These are phyloP conservation scores for Lagopus muta DNA, from an alignment of 2,113 vertebrate species.

Conservation along the genomic window DNA sequence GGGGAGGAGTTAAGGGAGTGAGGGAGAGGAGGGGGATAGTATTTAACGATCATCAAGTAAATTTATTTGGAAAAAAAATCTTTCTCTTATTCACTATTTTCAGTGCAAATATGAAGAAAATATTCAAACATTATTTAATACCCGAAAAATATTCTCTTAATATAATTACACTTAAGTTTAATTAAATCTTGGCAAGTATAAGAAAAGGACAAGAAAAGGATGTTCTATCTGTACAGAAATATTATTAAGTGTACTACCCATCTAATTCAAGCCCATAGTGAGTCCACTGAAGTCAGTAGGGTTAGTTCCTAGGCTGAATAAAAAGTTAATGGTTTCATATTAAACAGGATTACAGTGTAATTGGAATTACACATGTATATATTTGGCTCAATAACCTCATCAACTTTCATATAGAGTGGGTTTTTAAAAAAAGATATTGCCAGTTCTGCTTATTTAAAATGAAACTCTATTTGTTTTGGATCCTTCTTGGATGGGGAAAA, in stretches of 20 bases:
- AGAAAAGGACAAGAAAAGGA: constrained; percentile 18
- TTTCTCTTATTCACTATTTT: constrained; percentile 28
- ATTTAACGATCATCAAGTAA: constrained; percentile 28
- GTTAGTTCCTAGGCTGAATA: not conserved
- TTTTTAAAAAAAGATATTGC: constrained; percentile 36
- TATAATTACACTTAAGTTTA: constrained; percentile 57
- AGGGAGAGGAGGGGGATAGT: not conserved
- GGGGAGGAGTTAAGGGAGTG: no score
- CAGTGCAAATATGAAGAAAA: constrained; percentile 33
- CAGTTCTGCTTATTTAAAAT: constrained; percentile 37
- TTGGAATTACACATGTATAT: constrained; percentile 39
- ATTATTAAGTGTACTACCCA: not conserved
- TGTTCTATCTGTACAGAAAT: not conserved
- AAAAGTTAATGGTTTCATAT: constrained; percentile 24
- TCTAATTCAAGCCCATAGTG: constrained; percentile 1
- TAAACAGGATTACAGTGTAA: constrained; percentile 32
- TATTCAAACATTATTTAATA: constrained; percentile 51
- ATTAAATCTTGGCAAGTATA: constrained; percentile 46
- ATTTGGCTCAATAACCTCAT: constrained; percentile 59
- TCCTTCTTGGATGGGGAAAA: not conserved
- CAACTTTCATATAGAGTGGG: constrained; percentile 34
- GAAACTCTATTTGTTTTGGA: not conserved
- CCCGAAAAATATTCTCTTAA: constrained; percentile 31
- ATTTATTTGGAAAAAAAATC: constrained; percentile 45
- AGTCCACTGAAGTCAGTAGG: not conserved